phyloP scores from a whole-genome alignment of 1,140 invertebrate genomes.

The Drosophila nannoptera region DNA sequence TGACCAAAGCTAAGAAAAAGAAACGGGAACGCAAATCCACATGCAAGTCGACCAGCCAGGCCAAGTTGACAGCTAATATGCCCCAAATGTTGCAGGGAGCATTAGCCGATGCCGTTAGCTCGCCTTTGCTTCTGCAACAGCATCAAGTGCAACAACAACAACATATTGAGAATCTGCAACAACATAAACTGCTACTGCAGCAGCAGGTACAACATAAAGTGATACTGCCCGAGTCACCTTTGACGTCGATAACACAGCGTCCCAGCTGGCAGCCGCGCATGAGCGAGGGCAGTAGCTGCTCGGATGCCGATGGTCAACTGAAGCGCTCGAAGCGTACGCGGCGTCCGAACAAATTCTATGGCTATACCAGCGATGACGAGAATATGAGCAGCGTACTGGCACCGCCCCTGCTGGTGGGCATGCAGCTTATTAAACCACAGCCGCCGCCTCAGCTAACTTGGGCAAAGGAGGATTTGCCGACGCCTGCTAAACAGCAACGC shows the following conservation, averaged over 20 bases:
- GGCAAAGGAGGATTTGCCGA: conserved; percentile 83
- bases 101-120: conserved; percentile 4
- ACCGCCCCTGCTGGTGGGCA: conserved; percentile 63
- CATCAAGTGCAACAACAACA: conserved; percentile 9
- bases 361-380: conserved; percentile 91
- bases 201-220: background rate
- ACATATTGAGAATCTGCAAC: no score
- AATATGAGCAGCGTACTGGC: conserved; percentile 56
- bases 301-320: conserved; percentile 80
- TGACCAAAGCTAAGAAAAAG: conserved; percentile 83
- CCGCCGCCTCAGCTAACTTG: conserved; percentile 83
- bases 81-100: background rate
- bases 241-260: conserved; percentile 54
- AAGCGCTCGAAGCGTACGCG: conserved; percentile 87
- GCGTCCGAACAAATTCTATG: conserved; percentile 90
- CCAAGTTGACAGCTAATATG: conserved; percentile 24
- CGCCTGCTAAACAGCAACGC: conserved; percentile 63
- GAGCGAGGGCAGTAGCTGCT: conserved; percentile 78
- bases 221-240: conserved; percentile 9
- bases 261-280: conserved; percentile 39
- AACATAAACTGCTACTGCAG: background rate
- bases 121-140: background rate
- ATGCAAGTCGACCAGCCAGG: conserved; percentile 44
- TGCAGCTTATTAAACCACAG: conserved; percentile 82
- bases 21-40: conserved; percentile 82